phyloP scores from a whole-genome alignment of 2,113 vertebrate genomes.

The Ifrita kowaldi region DNA sequence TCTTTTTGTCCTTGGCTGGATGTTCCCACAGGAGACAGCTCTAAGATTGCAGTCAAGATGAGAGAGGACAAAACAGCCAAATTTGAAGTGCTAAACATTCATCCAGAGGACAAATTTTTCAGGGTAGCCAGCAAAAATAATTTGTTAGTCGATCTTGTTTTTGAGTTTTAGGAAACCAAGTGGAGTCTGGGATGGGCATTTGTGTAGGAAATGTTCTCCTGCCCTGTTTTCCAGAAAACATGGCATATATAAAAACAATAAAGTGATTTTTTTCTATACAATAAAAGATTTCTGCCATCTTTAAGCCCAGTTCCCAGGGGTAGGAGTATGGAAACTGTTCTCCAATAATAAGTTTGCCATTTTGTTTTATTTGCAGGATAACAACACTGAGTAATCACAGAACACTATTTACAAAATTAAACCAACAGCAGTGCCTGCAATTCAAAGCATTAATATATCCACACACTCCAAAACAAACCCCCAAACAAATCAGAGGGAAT shows the following conservation, averaged over 20 bases:
- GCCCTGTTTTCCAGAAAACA: fast-evolving
- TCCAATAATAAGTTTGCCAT: neutral
- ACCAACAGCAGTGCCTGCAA: neutral
- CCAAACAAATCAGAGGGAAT: neutral
- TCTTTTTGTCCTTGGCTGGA: neutral
- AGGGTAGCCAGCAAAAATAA: neutral
- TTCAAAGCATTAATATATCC: neutral
- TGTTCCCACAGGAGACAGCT: neutral
- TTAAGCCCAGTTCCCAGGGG: neutral
- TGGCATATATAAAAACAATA: neutral
- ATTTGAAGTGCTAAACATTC: neutral
- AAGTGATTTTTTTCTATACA: neutral
- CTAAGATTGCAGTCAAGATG: neutral
- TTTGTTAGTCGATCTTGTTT: neutral
- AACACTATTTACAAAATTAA: slow-evolving; percentile 4
- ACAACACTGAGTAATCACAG: neutral
- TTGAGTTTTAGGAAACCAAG: neutral
- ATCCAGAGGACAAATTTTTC: neutral
- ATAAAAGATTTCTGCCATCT: neutral
- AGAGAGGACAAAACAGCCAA: neutral
- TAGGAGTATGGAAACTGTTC: neutral
- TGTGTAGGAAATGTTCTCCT: neutral
- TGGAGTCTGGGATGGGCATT: neutral
- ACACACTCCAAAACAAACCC: neutral
- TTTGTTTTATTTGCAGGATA: neutral